Conservation (phyloP, 2,888 invertebrate genomes). For the Gortyna flavago region DNA sequence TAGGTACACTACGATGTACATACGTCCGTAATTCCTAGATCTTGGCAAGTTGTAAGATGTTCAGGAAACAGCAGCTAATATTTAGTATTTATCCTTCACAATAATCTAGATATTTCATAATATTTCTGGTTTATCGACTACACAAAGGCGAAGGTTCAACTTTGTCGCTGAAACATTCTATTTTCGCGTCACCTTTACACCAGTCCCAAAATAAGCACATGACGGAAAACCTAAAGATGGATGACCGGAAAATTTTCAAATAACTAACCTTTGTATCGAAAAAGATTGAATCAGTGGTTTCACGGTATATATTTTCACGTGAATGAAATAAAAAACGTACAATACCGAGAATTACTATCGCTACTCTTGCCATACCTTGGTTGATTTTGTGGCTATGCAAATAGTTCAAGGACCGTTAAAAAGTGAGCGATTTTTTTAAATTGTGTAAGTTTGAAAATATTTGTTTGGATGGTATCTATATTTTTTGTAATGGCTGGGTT, state of each 20-base stretch:
- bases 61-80: conserved; percentile 11
- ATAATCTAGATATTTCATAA: not conserved
- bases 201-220: conserved; percentile 44
- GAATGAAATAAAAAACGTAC: conserved; percentile 46
- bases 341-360: conserved; percentile 53
- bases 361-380: conserved; percentile 56
- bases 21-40: conserved; percentile 2
- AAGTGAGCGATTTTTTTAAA: conserved; percentile 47
- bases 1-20: not conserved
- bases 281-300: conserved; percentile 21
- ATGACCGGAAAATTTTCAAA: conserved; percentile 43
- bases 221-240: conserved; percentile 46
- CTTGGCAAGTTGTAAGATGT: conserved; percentile 2
- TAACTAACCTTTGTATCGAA: conserved; percentile 42
- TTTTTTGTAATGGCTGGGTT: not conserved
- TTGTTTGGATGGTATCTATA: not conserved
- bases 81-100: not conserved
- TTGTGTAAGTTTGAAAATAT: conserved; percentile 6
- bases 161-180: conserved; percentile 35
- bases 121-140: conserved; percentile 9
- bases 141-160: not conserved
- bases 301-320: conserved; percentile 22
- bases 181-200: conserved; percentile 54
- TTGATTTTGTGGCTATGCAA: conserved; percentile 64
- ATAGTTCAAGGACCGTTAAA: conserved; percentile 61